Percentiles rank a stretch among this genome's conserved stretches.
Evolutionary conservation across 2,888 invertebrate genomes (phyloP).

Genomic region (Andrena bicolor): DNA sequence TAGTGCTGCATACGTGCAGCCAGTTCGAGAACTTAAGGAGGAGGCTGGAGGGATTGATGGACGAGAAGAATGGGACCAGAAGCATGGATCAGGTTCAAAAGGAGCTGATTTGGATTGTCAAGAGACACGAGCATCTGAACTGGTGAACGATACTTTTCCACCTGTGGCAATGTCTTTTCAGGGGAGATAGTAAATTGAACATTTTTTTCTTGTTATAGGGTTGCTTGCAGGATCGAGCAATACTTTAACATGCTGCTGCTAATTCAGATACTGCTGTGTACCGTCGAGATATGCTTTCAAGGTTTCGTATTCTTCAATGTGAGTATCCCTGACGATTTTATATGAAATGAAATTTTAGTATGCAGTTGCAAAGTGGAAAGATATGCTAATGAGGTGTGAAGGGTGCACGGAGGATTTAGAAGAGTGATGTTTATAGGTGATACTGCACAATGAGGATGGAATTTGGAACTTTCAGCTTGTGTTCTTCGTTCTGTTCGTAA

Average conservation of each 20-base stretch:
- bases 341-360: too few species aligned
- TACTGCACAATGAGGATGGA: constrained; percentile 7
- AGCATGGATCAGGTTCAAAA: not conserved
- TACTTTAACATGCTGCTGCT: not conserved
- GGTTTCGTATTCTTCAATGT: too few species aligned
- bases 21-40: not conserved
- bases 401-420: too few species aligned
- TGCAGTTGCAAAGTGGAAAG: too few species aligned
- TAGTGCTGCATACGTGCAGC: not conserved
- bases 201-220: not conserved
- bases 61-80: not conserved
- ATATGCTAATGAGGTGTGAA: too few species aligned
- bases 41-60: not conserved
- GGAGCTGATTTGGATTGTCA: not conserved
- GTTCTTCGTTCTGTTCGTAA: constrained; percentile 56
- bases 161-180: not conserved
- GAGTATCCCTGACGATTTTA: too few species aligned
- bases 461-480: constrained; percentile 48
- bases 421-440: not conserved
- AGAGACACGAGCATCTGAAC: constrained; percentile 2
- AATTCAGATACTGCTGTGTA: not conserved
- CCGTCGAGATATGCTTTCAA: not conserved
- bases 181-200: not conserved
- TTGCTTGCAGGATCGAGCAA: not conserved
- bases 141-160: not conserved